phyloP scores from a whole-genome alignment of 2,888 invertebrate genomes.

The Muschampia plurimacula region DNA sequence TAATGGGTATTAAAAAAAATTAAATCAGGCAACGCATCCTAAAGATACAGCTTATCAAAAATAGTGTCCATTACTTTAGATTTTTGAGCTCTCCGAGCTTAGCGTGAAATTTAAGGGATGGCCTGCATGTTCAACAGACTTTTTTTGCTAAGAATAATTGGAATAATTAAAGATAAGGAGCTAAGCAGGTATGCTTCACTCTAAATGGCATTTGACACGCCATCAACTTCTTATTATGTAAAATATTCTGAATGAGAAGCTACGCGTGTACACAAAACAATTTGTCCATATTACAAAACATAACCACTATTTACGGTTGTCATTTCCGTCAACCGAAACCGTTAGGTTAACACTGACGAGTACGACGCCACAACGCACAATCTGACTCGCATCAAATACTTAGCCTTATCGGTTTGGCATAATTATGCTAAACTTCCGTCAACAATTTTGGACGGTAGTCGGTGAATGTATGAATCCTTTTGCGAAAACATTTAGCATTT shows the following conservation, averaged over 20 bases:
- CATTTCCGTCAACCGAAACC: conserved; percentile 24
- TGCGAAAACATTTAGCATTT: not conserved
- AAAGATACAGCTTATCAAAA: too few species aligned
- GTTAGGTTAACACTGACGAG: conserved; percentile 20
- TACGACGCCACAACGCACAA: conserved; percentile 16
- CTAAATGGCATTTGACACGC: too few species aligned
- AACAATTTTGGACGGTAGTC: conserved; percentile 16
- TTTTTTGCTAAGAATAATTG: too few species aligned
- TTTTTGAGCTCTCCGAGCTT: too few species aligned
- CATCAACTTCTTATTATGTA: too few species aligned
- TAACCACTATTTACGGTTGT: conserved; percentile 8
- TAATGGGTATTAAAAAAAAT: too few species aligned
- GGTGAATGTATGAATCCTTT: not conserved
- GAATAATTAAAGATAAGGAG: too few species aligned
- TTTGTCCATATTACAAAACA: conserved; percentile 45
- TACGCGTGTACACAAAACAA: conserved; percentile 45
- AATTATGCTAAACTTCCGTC: conserved; percentile 26
- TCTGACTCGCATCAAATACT: conserved; percentile 17
- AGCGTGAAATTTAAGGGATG: too few species aligned
- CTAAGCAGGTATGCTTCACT: too few species aligned
- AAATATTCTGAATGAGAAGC: not conserved
- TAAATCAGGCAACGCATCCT: too few species aligned
- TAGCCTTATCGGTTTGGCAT: conserved; percentile 17
- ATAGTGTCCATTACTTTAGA: too few species aligned
- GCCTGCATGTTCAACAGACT: too few species aligned